Conservation (phyloP, 1,140 invertebrate species). For the Drosophila suzukii region DNA sequence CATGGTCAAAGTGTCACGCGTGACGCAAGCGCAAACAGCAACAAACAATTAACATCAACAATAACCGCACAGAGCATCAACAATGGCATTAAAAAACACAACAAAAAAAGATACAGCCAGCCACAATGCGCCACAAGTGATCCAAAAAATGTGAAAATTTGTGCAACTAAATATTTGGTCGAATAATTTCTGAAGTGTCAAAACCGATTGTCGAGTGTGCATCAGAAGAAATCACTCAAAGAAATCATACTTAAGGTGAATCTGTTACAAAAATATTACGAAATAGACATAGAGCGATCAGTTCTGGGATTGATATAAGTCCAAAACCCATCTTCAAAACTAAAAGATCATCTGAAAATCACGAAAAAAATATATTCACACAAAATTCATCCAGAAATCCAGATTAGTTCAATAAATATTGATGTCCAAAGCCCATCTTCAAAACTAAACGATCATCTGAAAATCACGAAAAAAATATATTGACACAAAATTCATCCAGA, state of each 20-base stretch:
- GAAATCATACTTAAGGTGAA: not conserved
- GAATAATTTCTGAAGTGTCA: slow-evolving; percentile 48
- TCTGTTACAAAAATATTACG: not conserved
- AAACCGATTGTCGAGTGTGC: slow-evolving; percentile 7
- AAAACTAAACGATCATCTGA: not conserved
- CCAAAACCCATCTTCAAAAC: not conserved
- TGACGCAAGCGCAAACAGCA: slow-evolving; percentile 54
- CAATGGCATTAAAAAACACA: slow-evolving; percentile 31
- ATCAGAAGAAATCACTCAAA: slow-evolving; percentile 7
- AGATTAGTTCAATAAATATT: not conserved
- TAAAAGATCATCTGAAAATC: no score
- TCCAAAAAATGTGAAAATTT: slow-evolving; percentile 42
- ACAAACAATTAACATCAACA: slow-evolving; percentile 23
- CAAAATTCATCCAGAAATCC: no score
- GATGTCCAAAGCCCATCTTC: not conserved
- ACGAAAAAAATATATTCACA: no score
- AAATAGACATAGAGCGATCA: no score
- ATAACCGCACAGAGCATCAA: slow-evolving; percentile 20
- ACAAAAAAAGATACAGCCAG: slow-evolving; percentile 23
- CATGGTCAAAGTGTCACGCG: slow-evolving; percentile 76
- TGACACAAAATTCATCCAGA: no score
- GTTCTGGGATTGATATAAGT: no score
- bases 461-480: no score
- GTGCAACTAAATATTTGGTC: slow-evolving; percentile 56
- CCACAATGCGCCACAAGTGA: slow-evolving; percentile 23